phyloP scores from a whole-genome alignment of 2,113 vertebrate species.

The mouse (Mus musculus) region GRCm39 chr13:118278001-118278500 shows the following conservation, averaged over 20 bases:
- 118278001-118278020: neutral
- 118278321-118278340: neutral
- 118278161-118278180: neutral
- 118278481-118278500: neutral
- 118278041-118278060: neutral
- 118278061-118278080: neutral
- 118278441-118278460: neutral
- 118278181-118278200: neutral
- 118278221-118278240: neutral
- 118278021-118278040: neutral
- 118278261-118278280: neutral
- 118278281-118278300: neutral
- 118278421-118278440: neutral
- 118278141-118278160: neutral
- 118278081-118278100: neutral
- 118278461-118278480: neutral
- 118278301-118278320: neutral
- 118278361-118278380: neutral
- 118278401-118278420: neutral
- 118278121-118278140: neutral
- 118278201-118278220: neutral
- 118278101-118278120: neutral
- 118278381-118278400: neutral
- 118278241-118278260: neutral
- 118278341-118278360: neutral